Evolutionary conservation across 2,888 invertebrate species (phyloP).

Genomic region (Flexamia atlantica): DNA sequence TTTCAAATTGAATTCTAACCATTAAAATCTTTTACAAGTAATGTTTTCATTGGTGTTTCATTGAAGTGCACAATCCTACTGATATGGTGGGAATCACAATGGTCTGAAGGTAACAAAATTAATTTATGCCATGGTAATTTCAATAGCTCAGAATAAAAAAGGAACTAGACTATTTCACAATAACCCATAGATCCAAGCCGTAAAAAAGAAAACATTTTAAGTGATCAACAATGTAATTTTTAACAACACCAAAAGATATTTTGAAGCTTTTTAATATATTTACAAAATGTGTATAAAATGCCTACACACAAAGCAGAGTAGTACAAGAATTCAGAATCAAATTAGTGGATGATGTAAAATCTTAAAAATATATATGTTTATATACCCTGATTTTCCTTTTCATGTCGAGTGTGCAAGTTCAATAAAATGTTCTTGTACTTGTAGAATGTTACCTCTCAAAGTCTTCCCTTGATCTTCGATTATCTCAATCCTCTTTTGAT

Average conservation of each 20-base stretch:
- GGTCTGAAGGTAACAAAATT: not conserved
- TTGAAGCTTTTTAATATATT: not conserved
- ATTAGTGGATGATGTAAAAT: too few relatives aligned
- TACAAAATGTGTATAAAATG: not conserved
- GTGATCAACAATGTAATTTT: not conserved
- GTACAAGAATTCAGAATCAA: not conserved
- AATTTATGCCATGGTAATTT: not conserved
- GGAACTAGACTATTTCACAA: not conserved
- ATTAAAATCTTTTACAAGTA: not conserved
- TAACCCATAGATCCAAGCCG: not conserved
- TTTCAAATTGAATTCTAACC: not conserved
- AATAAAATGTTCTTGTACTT: too few relatives aligned
- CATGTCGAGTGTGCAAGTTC: not conserved
- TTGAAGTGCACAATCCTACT: constrained; percentile 35
- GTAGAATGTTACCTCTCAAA: too few relatives aligned
- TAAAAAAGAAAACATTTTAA: not conserved
- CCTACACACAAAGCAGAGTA: not conserved
- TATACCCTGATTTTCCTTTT: constrained; percentile 5
- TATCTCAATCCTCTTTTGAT: too few relatives aligned
- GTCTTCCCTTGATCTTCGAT: too few relatives aligned
- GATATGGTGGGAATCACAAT: constrained; percentile 42
- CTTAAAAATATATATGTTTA: too few relatives aligned
- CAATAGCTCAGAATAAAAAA: not conserved
- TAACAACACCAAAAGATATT: not conserved
- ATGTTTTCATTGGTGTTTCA: constrained; percentile 32